These are phyloP conservation scores for Dysmachus trigonus DNA, from an alignment of 2,888 invertebrate genomes.

Conservation along the genomic window DNA sequence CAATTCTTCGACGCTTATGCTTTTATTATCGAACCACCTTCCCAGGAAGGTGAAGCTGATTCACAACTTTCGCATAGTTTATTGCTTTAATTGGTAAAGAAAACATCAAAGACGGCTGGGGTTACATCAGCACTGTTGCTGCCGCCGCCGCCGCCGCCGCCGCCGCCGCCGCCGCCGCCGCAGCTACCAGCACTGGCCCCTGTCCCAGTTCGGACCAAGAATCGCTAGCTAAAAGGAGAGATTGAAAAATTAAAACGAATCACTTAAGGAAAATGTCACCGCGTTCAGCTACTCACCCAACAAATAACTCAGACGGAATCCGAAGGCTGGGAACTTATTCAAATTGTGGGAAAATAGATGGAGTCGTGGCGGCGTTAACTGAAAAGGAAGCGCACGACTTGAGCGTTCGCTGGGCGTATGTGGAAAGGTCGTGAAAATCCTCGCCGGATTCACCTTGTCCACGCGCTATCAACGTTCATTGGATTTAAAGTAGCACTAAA, in stretches of 20 bases:
- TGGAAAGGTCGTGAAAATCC: not conserved
- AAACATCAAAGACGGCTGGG: constrained; percentile 11
- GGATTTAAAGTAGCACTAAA: not conserved
- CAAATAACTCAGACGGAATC: not conserved
- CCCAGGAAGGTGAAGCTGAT: not conserved
- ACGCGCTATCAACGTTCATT: not conserved
- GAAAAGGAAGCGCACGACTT: not conserved
- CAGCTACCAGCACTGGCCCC: not conserved
- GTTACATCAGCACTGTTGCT: not conserved
- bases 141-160: not conserved
- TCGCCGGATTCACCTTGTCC: not conserved
- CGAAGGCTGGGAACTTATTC: not conserved
- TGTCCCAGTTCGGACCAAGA: not conserved
- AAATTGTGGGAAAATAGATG: not conserved
- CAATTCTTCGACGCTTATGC: not conserved
- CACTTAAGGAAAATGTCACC: constrained; percentile 19
- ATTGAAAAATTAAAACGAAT: constrained; percentile 18
- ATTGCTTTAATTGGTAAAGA: constrained; percentile 25
- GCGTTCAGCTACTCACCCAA: not conserved
- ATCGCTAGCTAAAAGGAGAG: not conserved
- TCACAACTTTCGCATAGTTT: constrained; percentile 24
- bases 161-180: no score
- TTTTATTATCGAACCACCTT: constrained; percentile 1
- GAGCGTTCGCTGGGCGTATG: not conserved
- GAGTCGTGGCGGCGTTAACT: not conserved